Evolutionary conservation across 1,140 invertebrate species (phyloP), one percentile per base, ranked within the genome.

Genomic region (Neodiprion fabricii): DNA sequence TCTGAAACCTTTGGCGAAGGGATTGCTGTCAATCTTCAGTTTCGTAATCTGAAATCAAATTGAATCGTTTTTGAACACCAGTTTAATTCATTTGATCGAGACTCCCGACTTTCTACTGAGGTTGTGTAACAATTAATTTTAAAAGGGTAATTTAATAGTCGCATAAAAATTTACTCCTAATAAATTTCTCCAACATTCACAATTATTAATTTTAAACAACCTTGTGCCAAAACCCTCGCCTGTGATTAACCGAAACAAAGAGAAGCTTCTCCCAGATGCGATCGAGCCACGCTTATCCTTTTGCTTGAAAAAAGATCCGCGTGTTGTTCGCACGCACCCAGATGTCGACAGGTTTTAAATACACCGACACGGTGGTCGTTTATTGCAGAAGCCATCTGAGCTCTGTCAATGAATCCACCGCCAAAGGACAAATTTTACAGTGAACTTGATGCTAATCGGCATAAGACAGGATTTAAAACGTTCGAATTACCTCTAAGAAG

Each of bases 1-100:
- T 75, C 93, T 85, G 81, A 94, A 94, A 72, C 93, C 93, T 88
- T 94, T 94, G 78, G 93, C 93, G 84, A 94, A 94, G 71, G 93
- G 94, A 89, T 96, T 96, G 88, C 94, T 94, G 88, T 96, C 94
- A 80, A 96, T 96, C 89, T 96, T 96, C 83, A 95, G 85, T 91
- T 94, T 97, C 76, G 96, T 98, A 82, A 98, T 98, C 95, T 96
- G 92, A 78, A 91, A 94, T 89, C 89, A 89, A 89, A 85, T 77
- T 49, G 69, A 61, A 12, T 14, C 53, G 53, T 14, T 61, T 14
- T 93, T 14, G 91, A 61, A 61, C 53, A 17, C 28, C 28, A 40
- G 5, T 4, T 40, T 40, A 40, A 40, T 40, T 40, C 28, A 40
- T 40, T 40, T 40, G 28, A 40, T 40, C 28, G 28, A 40, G 5